These are phyloP conservation scores for Pterocles orientalis DNA, from an alignment of 2,113 vertebrate species.

Conservation along the genomic window DNA sequence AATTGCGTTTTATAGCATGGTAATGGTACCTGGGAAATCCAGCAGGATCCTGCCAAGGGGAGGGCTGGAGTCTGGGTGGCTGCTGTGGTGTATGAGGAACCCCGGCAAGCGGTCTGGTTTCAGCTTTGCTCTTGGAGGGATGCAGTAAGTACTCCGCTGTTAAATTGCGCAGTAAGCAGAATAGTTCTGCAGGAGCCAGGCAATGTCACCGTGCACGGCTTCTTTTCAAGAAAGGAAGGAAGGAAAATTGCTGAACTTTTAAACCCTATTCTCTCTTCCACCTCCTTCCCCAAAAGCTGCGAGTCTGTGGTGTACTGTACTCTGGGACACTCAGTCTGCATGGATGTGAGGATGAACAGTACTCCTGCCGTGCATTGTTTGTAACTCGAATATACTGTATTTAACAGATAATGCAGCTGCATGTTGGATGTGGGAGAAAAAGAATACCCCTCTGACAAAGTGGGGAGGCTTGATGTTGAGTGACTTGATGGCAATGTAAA, in stretches of 20 bases:
- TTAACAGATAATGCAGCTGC: not conserved
- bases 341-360: accelerated
- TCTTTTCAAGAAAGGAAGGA: not conserved
- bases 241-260: not conserved
- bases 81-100: not conserved
- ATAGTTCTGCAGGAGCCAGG: not conserved
- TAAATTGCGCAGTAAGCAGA: not conserved
- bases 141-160: not conserved
- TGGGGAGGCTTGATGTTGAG: not conserved
- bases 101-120: not conserved
- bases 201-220: accelerated
- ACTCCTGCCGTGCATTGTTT: accelerated
- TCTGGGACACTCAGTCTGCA: accelerated
- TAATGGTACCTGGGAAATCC: not conserved
- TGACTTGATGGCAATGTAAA: not conserved
- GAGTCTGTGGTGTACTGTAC: too few species aligned
- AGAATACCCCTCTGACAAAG: not conserved
- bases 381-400: too few species aligned
- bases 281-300: not conserved
- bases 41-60: not conserved
- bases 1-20: accelerated
- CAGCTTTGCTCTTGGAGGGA: not conserved
- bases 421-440: not conserved
- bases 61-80: not conserved
- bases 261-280: not conserved